Base-by-base conservation (phyloP, 1,140 invertebrate genomes). In the Oscheius sp. region DNA sequence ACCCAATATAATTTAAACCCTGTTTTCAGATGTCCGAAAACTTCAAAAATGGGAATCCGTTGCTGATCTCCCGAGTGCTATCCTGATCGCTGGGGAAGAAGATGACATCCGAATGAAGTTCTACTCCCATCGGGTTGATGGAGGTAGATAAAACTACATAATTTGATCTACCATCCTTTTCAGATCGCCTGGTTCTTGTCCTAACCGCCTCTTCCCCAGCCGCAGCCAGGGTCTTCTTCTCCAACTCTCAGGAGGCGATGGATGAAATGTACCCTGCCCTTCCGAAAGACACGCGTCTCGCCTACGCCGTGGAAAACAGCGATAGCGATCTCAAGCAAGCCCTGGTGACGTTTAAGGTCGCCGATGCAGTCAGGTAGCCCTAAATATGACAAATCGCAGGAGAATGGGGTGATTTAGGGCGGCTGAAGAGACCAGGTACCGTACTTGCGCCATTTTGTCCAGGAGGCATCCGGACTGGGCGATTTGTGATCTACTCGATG, bases 31-130 rank as follows among this genome's bases (percentile, higher is more conserved):
- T 29, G 32, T 68, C 10, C 38, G 29, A 15, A 32, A 38, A 36
- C 1, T 23, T 3, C 29, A 49, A 59, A 55, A 59, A 26, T 61
- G 58, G 31, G 55, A 42, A 3, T 36, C 36, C 35, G 52, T 68
- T n/a, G 52, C 49, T 2, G 35, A 61, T 20, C 52, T 68, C 0
- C 35, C 67, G 13, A 61, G 42, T 68, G 18, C 67, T 28, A 23
- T 29, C 20, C 42, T 74, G 36, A 61, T 74, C 34, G 65, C 72
- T 28, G 72, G 72, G 31, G 72, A 74, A 45, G 72, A 61, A 28
- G 72, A 67, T 28, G 65, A 74, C 15, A 46, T 42, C 20, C 38
- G 72, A 59, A 74, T 74, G 72, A 74, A 46, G 3, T 74, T 74
- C 45, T 74, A 55, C 34, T n/a, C 62, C 15, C 42, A n/a, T 18